Base-by-base conservation (phyloP, 2,113 vertebrate species). In the Megalops atlanticus region DNA sequence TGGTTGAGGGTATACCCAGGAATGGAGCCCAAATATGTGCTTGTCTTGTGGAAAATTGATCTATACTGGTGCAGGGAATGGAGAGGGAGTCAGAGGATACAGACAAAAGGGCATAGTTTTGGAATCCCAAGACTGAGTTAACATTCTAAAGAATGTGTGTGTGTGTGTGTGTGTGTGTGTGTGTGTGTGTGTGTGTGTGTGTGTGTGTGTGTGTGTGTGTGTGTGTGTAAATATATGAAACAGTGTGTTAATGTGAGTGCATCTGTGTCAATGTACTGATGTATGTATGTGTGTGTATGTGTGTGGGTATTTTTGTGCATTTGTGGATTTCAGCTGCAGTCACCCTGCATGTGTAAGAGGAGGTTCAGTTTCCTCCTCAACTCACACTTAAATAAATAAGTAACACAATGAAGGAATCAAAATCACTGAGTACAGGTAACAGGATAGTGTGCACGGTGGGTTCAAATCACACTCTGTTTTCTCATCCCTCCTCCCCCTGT, bases 21-120 rank as follows among this genome's bases (percentile, higher is more conserved):
- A 82, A 76, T 64, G 79, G 58, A 70, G 76, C 77, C 84, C 74
- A 82, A 87, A 87, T 82, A 76, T 82, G 80, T 88, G 77, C 72
- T 86, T 80, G 77, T 73, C 83, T 83, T 75, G 74, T 79, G 84
- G 77, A 78, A 27, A 76, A 79, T 80, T 79, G 83, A 85, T 81
- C 71, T 78, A 75, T 76, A 68, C 68, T 76, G 77, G 78, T 77
- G 38, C 78, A 68, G 82, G 43, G 76, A 45, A 54, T 82, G 79
- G 84, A 54, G 33, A n/a, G 45, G 21, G 6, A 24, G 40, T 8
- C 16, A 1, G 47, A 27, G 14, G 7, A 33, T 79, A 31, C 49
- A 10, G 38, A 71, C 31, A 35, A 21, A 38, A 83, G 40, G 27
- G 16, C 64, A 35, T 4, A 54, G 40, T 45, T 79, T n/a, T 79